Conservation (phyloP, 35 echinoderm and acorn worm genomes). For the Hemicentrotus pulcherrimus region DNA sequence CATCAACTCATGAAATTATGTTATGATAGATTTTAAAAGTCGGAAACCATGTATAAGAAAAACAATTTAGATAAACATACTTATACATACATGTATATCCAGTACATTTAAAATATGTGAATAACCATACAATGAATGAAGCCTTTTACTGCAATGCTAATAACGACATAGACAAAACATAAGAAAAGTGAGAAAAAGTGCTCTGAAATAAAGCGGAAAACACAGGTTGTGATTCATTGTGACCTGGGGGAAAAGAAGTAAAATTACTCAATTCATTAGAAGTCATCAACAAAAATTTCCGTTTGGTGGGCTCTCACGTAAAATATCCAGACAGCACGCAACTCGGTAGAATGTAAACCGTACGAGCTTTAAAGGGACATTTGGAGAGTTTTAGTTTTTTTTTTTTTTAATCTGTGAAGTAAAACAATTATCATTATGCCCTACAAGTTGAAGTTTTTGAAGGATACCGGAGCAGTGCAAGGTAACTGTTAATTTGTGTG, state of each 20-base stretch:
- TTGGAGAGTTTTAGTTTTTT: not conserved
- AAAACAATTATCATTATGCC: not conserved
- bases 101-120: too few relatives aligned
- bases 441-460: not conserved
- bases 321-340: not conserved
- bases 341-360: not conserved
- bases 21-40: too few relatives aligned
- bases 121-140: too few relatives aligned
- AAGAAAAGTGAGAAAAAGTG: too few relatives aligned
- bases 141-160: too few relatives aligned
- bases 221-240: not conserved
- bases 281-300: slow-evolving; percentile 13
- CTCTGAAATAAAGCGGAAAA: not conserved
- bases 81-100: too few relatives aligned
- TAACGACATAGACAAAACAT: too few relatives aligned
- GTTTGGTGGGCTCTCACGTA: not conserved
- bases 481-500: too few relatives aligned
- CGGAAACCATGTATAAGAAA: too few relatives aligned
- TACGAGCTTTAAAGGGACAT: not conserved
- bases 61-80: too few relatives aligned
- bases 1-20: too few relatives aligned
- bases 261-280: slow-evolving; percentile 7
- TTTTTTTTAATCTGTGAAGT: not conserved
- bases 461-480: not conserved
- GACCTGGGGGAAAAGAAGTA: slow-evolving; percentile 8